Conservation (phyloP, 2,797 vertebrate species). For the Neostethus bicornis region DNA sequence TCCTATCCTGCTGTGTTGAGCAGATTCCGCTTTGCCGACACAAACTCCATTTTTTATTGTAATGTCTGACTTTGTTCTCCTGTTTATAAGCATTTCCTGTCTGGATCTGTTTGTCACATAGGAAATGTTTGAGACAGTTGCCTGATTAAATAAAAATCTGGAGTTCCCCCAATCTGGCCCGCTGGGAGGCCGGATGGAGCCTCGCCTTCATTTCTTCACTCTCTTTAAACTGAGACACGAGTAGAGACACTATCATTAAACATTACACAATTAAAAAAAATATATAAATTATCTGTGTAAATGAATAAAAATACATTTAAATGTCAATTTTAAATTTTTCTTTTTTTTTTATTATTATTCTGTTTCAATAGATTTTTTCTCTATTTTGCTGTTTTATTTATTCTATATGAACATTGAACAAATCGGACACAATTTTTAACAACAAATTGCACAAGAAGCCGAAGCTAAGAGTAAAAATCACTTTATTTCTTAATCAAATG, state of each 20-base stretch:
- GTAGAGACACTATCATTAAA: too few relatives aligned
- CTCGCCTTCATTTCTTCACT: neutral
- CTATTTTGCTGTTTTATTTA: neutral
- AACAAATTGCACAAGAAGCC: neutral
- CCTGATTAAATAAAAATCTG: neutral
- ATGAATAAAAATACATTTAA: too few relatives aligned
- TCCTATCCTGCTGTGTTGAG: too few relatives aligned
- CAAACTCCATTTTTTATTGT: neutral
- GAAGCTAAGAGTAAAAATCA: neutral
- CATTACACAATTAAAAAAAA: too few relatives aligned
- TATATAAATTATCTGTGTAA: too few relatives aligned
- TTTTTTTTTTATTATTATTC: too few relatives aligned
- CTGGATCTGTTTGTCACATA: too few relatives aligned
- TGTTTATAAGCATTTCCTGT: neutral
- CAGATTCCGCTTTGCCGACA: neutral
- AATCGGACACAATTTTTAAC: neutral
- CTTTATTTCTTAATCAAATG: neutral
- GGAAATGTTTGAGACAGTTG: neutral
- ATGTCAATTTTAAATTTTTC: too few relatives aligned
- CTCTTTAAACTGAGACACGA: too few relatives aligned
- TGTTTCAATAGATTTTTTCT: too few relatives aligned
- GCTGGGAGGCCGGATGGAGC: neutral
- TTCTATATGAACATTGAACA: neutral
- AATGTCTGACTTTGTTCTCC: neutral
- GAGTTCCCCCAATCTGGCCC: neutral